Base-by-base conservation (phyloP, 2,797 vertebrate species). In the Crax fasciolata region DNA sequence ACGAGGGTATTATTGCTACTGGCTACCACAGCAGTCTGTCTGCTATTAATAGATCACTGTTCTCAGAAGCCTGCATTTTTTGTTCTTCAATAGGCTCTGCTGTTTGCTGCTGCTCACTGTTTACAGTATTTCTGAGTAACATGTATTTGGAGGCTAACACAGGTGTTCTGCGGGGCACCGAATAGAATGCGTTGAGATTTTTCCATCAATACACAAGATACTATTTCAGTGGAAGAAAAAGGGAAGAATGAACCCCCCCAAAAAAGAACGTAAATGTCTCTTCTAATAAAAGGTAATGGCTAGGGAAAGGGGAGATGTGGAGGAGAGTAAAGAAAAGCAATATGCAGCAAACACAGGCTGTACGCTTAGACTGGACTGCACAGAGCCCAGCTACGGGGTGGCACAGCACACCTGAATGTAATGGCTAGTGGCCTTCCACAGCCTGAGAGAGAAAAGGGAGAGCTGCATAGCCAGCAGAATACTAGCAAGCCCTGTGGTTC, bases 41-140 rank as follows among this genome's bases (percentile, higher is more conserved):
- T 75, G 81, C 97, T 98, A 98, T 98, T 98, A 98, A 98, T 98
- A 98, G 97, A 85, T 96, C 86, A 65, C 55, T 48, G 5, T 93
- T 92, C 84, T 84, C 95, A 80, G 89, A 96, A 94, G 94, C 94
- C 95, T 83, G 88, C 82, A 94, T 65, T 87, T 92, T 90, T 89
- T 89, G 75, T 35, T 95, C 87, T 92, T 89, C 89, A 94, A 90
- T 91, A 93, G 66, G 78, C 75, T 95, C 78, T 76, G 52, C 19
- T 93, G 55, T 93, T 90, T 89, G 92, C 91, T 96, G 83, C 90
- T 91, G 94, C 75, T 96, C 92, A 70, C 78, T 96, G 90, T 97
- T 97, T 94, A 97, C 95, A 92, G 63, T 72, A 58, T 51, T 84
- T 43, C 49, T 20, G 25, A 89, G 66, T 74, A 83, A 78, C 30